A percentile compares a stretch with the other conserved stretches of the same genome.
These are phyloP conservation scores for Cyprinodon variegatus DNA, from an alignment of 2,113 vertebrate genomes.

Conservation along the genomic window DNA sequence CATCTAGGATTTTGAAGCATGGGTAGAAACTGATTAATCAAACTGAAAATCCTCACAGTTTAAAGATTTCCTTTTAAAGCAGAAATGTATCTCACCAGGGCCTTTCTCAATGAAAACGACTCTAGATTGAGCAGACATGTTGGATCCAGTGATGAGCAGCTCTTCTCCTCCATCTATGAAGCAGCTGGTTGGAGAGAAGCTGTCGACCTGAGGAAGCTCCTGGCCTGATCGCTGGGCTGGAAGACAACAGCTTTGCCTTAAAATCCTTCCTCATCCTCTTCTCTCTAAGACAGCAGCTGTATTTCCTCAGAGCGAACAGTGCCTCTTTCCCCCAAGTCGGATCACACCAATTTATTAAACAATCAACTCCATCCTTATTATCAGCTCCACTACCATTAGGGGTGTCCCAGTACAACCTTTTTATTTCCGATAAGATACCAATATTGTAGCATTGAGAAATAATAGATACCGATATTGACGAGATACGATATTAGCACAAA, in stretches of 20 bases:
- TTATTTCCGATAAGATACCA: too few species aligned
- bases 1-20: constrained; percentile 82
- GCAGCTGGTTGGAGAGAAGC: constrained; percentile 86
- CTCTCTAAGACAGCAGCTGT: too few species aligned
- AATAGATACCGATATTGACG: too few species aligned
- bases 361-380: too few species aligned
- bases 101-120: constrained; percentile 93
- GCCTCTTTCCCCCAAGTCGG: too few species aligned
- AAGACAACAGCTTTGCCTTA: constrained; percentile 36
- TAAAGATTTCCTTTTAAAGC: not conserved
- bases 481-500: too few species aligned
- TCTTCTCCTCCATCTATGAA: constrained; percentile 88
- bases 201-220: constrained; percentile 93
- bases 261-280: not conserved
- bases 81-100: constrained; percentile 76
- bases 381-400: too few species aligned
- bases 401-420: too few species aligned
- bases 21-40: not conserved
- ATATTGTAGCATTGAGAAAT: too few species aligned
- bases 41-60: not conserved
- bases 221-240: constrained; percentile 94
- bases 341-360: too few species aligned
- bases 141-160: constrained; percentile 89
- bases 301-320: too few species aligned
- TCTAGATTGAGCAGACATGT: constrained; percentile 91